Base-by-base conservation (phyloP, 1,140 invertebrate species). In the Listronotus bonariensis region DNA sequence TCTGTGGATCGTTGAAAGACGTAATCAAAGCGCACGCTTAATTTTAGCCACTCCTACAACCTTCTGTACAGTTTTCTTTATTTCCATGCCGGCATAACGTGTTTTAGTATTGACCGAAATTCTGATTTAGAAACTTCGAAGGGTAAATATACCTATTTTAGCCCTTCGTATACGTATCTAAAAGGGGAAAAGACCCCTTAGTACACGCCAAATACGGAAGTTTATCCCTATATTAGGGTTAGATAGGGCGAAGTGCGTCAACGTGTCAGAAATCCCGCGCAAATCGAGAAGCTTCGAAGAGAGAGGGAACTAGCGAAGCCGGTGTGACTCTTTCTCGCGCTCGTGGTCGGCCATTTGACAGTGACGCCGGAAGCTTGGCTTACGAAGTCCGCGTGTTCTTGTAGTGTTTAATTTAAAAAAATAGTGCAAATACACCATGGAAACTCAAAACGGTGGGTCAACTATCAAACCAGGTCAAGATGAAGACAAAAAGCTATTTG, bases 401-500 rank as follows among this genome's bases (percentile, higher is more conserved):
- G n/a, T 40, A 48, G 51, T 52, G 34, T 48, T 65, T 57, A 26
- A 54, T 8, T 9, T 36, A 45, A 54, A 26, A 55, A 51, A 32
- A 49, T 20, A 38, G 20, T 59, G 56, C 9, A 15, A 56, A 64
- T 52, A 42, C 36, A 52, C 36, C 6, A 65, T 65, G 63, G 63
- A 65, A 18, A 42, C 36, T 11, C 54, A 58, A 58, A 65, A 65
- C 43, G 63, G 63, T 32, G 26, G 31, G 8, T 26, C 32, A 6
- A 15, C 20, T 0, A 42, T 49, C 7, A 65, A 65, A 36, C 55
- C 63, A 7, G 63, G 63, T 18, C 55, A 46, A 15, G 63, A 65
- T 18, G 63, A 65, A 65, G 63, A 65, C n/a, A 65, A 59, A 32
- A 65, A 65, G 40, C 55, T 65, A 4, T 65, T 60, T 53, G 64